Conservation (phyloP, 2,888 invertebrate genomes). For the Pyrochroa serraticornis region DNA sequence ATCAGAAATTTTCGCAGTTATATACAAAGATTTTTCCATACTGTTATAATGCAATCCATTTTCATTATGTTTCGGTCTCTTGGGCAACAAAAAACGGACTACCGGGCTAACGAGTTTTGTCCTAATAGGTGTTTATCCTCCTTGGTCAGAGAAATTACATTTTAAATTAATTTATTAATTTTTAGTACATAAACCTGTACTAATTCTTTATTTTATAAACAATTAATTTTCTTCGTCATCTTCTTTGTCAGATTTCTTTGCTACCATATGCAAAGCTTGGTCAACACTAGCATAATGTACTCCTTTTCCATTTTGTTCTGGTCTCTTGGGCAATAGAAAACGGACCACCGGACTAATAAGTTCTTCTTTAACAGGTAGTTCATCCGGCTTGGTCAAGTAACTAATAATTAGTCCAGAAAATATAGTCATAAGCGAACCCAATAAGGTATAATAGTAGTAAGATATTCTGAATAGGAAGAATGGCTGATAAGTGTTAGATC, state of each 20-base stretch:
- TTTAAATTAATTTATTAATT: too few relatives aligned
- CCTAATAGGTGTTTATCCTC: too few relatives aligned
- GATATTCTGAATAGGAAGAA: constrained; percentile 38
- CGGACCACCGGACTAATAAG: constrained; percentile 40
- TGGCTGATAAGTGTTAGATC: too few relatives aligned
- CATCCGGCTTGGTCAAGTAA: constrained; percentile 35
- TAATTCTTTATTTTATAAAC: neutral
- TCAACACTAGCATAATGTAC: constrained; percentile 4
- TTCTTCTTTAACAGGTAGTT: constrained; percentile 36
- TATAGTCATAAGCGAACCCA: constrained; percentile 34
- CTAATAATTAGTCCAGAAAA: constrained; percentile 37
- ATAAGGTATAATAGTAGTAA: constrained; percentile 40
- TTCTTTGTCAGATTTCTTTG: neutral
- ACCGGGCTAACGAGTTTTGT: too few relatives aligned
- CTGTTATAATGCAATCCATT: too few relatives aligned
- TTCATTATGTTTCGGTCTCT: too few relatives aligned
- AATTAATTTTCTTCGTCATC: constrained; percentile 52
- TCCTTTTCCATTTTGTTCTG: constrained; percentile 1
- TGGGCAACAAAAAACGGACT: too few relatives aligned
- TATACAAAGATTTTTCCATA: too few relatives aligned
- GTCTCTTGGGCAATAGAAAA: constrained; percentile 33
- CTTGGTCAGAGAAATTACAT: too few relatives aligned
- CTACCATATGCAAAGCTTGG: neutral
- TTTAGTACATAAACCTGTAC: too few relatives aligned
- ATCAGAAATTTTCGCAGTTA: too few relatives aligned